Conservation (phyloP, 2,888 invertebrate species). For the Criorhina ranunculi region DNA sequence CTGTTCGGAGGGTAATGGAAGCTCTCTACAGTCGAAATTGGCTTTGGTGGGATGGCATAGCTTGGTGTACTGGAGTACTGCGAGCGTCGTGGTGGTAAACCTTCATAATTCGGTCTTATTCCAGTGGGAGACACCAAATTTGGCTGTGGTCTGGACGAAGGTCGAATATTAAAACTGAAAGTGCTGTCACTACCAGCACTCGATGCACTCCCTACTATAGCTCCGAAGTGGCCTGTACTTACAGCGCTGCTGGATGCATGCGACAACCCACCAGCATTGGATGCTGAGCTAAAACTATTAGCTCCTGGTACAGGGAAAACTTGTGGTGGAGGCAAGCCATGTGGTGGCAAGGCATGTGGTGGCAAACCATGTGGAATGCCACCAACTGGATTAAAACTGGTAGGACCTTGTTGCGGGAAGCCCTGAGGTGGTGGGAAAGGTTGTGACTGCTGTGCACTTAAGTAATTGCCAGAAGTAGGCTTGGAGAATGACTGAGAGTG, state of each 20-base stretch:
- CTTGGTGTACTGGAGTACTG: conserved; percentile 76
- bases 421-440: conserved; percentile 31
- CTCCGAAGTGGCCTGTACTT: conserved; percentile 81
- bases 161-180: conserved; percentile 83
- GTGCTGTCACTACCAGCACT: conserved; percentile 82
- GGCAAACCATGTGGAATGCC: conserved; percentile 29
- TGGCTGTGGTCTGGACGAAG: conserved; percentile 78
- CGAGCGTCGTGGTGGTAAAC: conserved; percentile 77
- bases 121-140: conserved; percentile 76
- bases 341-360: no score
- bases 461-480: conserved; percentile 31
- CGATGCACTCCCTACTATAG: conserved; percentile 81
- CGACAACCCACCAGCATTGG: conserved; percentile 72
- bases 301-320: conserved; percentile 44
- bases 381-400: conserved; percentile 4
- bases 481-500: background rate
- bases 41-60: conserved; percentile 67
- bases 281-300: conserved; percentile 77
- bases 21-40: conserved; percentile 75
- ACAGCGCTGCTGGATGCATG: conserved; percentile 81
- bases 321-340: conserved; percentile 52
- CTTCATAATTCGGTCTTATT: conserved; percentile 77
- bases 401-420: conserved; percentile 36
- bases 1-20: conserved; percentile 78
- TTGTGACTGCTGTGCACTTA: conserved; percentile 36